Percentiles rank a stretch among this genome's conserved stretches.
Conservation (phyloP, 2,113 vertebrate species). For the Poecile atricapillus region DNA sequence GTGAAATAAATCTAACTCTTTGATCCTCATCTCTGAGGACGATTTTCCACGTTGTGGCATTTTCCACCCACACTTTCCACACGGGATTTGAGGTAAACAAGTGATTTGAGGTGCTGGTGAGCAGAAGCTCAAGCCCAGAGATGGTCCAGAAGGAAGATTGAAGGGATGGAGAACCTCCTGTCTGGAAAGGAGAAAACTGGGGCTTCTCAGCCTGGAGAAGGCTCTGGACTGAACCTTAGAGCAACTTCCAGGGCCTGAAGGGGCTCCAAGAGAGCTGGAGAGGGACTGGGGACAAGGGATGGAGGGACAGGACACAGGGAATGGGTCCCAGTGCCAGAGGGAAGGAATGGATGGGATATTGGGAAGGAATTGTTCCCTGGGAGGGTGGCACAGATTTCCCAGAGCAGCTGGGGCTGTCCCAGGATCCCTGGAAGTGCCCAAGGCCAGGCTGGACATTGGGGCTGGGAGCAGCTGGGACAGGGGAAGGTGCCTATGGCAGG, state of each 20-base stretch:
- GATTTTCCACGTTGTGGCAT: background rate
- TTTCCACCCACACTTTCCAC: too few relatives aligned
- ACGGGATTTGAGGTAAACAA: background rate
- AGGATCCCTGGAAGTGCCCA: background rate
- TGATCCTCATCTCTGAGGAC: background rate
- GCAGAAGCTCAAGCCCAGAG: background rate
- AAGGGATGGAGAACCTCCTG: background rate
- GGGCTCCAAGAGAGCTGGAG: background rate
- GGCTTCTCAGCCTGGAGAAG: background rate
- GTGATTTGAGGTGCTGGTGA: background rate
- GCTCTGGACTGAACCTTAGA: background rate
- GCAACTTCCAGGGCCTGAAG: fast-evolving
- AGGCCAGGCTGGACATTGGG: background rate
- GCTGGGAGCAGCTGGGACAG: fast-evolving
- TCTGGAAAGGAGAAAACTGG: background rate
- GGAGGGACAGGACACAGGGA: background rate
- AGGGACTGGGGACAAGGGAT: fast-evolving
- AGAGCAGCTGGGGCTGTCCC: background rate
- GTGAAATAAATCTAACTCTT: background rate
- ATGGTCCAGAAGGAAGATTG: background rate
- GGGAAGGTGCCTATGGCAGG: background rate
- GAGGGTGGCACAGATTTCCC: background rate
- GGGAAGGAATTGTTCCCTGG: fast-evolving
- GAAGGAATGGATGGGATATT: fast-evolving
- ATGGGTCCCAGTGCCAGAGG: background rate